These are phyloP conservation scores for Lordiphosa clarofinis DNA, from an alignment of 1,140 invertebrate species.

Conservation along the genomic window DNA sequence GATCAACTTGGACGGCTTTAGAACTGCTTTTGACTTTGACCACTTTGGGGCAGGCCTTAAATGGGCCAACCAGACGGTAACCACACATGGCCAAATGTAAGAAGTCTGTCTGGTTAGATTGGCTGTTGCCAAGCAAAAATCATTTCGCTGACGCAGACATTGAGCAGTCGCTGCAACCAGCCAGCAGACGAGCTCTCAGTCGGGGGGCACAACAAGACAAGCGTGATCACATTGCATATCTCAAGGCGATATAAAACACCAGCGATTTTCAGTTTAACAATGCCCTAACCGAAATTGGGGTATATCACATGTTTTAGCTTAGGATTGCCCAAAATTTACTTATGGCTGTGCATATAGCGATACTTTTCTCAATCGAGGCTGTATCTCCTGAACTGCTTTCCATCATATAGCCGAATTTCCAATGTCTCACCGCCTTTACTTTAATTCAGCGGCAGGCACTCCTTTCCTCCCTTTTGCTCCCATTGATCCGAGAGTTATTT, in stretches of 20 bases:
- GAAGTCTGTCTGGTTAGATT: conserved; percentile 1
- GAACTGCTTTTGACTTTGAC: conserved; percentile 1
- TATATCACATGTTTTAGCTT: not conserved
- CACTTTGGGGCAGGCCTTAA: conserved; percentile 11
- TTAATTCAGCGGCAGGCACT: too few species aligned
- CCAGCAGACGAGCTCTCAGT: conserved; percentile 6
- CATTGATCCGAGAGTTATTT: too few species aligned
- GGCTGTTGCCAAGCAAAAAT: conserved; percentile 56
- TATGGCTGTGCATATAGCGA: too few species aligned
- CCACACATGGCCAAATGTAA: conserved; percentile 45
- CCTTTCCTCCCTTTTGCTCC: too few species aligned
- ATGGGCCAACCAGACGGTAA: conserved; percentile 20
- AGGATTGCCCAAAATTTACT: too few species aligned
- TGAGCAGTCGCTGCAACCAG: not conserved
- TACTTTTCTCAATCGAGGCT: too few species aligned
- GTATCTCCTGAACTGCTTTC: too few species aligned
- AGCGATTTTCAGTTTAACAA: conserved; percentile 17
- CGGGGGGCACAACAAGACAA: too few species aligned
- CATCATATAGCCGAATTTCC: too few species aligned
- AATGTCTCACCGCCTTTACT: too few species aligned
- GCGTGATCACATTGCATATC: conserved; percentile 25
- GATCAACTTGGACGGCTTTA: conserved; percentile 1
- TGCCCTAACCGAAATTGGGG: not conserved
- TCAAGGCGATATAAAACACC: conserved; percentile 3
- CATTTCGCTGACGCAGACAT: conserved; percentile 45